Evolutionary conservation across 2,888 invertebrate species (phyloP).

Genomic region (Apodemia duryi): DNA sequence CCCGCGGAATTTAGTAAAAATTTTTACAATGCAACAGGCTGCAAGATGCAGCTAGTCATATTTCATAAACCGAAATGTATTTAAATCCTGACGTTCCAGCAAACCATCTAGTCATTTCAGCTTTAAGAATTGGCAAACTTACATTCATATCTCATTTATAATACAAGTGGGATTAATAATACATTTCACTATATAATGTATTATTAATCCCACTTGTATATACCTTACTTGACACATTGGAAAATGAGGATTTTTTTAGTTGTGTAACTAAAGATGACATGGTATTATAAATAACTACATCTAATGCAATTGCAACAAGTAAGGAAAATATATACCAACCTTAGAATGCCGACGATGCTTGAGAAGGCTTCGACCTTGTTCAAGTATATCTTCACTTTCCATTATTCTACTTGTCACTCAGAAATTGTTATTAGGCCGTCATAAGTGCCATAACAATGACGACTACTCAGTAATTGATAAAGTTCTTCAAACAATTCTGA

Average conservation of each 20-base stretch:
- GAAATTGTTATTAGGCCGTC: conserved; percentile 29
- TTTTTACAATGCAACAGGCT: too few relatives aligned
- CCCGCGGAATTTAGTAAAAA: too few relatives aligned
- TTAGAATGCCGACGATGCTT: conserved; percentile 11
- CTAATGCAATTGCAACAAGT: conserved; percentile 4
- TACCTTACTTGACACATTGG: not conserved
- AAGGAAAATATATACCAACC: conserved; percentile 11
- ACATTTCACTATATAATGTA: too few relatives aligned
- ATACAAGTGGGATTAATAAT: not conserved
- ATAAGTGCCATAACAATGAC: conserved; percentile 22
- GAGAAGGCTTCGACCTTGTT: conserved; percentile 24
- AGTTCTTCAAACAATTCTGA: conserved; percentile 14
- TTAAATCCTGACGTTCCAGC: too few relatives aligned
- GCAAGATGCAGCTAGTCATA: too few relatives aligned
- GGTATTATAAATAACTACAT: not conserved
- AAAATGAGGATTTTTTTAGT: not conserved
- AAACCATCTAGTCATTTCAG: too few relatives aligned
- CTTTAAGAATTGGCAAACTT: too few relatives aligned
- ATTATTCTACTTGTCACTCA: conserved; percentile 23
- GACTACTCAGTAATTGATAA: conserved; percentile 16
- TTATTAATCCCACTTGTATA: too few relatives aligned
- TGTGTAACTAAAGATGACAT: not conserved
- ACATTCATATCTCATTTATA: too few relatives aligned
- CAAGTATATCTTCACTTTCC: conserved; percentile 26
- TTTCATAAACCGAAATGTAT: too few relatives aligned